Base-by-base conservation (phyloP, 2,113 vertebrate genomes). In the Corythoichthys intestinalis region DNA sequence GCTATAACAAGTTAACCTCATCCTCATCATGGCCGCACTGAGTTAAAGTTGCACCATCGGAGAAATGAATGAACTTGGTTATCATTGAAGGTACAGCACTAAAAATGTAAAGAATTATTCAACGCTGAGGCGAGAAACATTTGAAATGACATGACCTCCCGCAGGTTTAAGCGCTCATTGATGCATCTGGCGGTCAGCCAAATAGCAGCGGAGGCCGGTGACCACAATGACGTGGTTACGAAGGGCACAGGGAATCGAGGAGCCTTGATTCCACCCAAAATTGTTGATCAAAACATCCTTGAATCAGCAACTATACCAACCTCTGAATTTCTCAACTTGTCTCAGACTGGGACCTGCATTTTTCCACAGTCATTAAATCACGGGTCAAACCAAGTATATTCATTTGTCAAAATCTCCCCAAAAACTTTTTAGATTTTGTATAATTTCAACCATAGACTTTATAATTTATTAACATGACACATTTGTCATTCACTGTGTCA, bases 171-270 rank as follows among this genome's bases (percentile, higher is more conserved):
- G 67, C 69, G 65, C 47, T 50, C 15, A 1, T 69, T 86, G 87
- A 80, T 74, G 76, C 77, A 86, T 71, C 77, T 88, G 88, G 88
- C 72, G 50, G 41, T 50, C 17, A 34, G 66, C 83, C 86, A 84
- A 78, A 78, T 53, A 57, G 71, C 34, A 62, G n/a, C 52, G 73
- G 78, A 58, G 50, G 49, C 69, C 65, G 57, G 68, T 68, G 71
- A 76, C 70, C 54, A 2, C 68, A 75, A 70, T 63, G 62, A 86
- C 65, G 71, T 78, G 75, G 71, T 67, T 79, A 11, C 1, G 59
- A 80, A 74, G 75, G 78, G 71, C 75, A 70, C 44, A 47, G 34
- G 67, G 39, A 70, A 72, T 71, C 54, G 39, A 17, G 11, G 59
- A 74, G 62, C 20, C 73, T 59, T 44, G 12, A 44, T 48, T 57